A percentile compares a stretch with the other conserved stretches of the same genome.
phyloP scores from a whole-genome alignment of 1,140 invertebrate species.

The Lordiphosa mommai region DNA sequence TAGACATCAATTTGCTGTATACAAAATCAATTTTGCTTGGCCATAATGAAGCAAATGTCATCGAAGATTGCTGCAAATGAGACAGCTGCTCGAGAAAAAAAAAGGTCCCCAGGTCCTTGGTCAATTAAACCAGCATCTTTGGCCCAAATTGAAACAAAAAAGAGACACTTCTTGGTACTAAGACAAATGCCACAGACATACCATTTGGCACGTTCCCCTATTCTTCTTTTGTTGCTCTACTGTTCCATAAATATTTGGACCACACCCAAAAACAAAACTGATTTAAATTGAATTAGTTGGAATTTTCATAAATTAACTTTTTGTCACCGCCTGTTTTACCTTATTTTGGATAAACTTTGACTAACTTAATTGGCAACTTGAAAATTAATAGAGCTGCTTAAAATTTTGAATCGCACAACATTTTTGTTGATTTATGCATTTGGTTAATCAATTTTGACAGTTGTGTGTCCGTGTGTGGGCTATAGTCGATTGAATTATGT shows the following conservation, averaged over 20 bases:
- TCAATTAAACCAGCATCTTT: conserved; percentile 43
- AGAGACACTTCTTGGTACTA: conserved; percentile 28
- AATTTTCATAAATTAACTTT: conserved; percentile 56
- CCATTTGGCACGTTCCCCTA: conserved; percentile 39
- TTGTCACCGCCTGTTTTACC: conserved; percentile 43
- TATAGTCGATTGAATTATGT: too few relatives aligned
- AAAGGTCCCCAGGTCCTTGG: conserved; percentile 27
- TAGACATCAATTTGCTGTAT: conserved; percentile 62
- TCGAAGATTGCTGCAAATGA: conserved; percentile 50
- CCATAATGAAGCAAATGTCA: conserved; percentile 51
- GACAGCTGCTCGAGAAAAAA: conserved; percentile 18
- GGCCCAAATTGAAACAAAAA: conserved; percentile 42
- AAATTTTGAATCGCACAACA: conserved; percentile 31
- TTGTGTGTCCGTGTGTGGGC: conserved; percentile 3
- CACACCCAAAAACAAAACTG: conserved; percentile 42
- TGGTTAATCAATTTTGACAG: conserved; percentile 51
- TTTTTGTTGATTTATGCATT: conserved; percentile 25
- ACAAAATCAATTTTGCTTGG: conserved; percentile 58
- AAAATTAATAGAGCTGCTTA: conserved; percentile 65
- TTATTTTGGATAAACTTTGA: conserved; percentile 26
- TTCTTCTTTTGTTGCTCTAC: not conserved
- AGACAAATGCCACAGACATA: conserved; percentile 15
- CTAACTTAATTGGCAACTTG: conserved; percentile 45
- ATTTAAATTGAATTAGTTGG: conserved; percentile 31
- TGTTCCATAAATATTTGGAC: conserved; percentile 29